Base-by-base conservation (phyloP, 2,888 invertebrate species). In the Tetragonula carbonaria region DNA sequence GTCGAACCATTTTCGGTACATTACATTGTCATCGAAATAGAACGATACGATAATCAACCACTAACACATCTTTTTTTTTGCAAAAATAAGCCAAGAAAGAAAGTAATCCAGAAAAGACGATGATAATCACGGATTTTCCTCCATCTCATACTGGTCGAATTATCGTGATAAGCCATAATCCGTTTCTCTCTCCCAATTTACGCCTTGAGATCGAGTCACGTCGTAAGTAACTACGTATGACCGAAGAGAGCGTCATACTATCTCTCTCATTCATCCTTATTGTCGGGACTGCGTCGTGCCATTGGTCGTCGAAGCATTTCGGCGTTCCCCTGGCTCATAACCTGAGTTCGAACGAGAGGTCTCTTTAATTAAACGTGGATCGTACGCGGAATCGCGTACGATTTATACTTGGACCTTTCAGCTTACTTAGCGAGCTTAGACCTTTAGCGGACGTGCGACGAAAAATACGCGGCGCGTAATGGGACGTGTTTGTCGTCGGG, bases 281-380 rank as follows among this genome's bases (percentile, higher is more conserved):
- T 86, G 89, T 51, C 65, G 33, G 33, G 71, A 21, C 84, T 65
- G 55, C 74, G 74, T 76, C 67, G 73, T 70, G 76, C 82, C 79
- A 90, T 90, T 89, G 87, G 88, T 76, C 78, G 79, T 75, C 74
- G 78, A 82, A 87, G 80, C 90, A 79, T 92, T 90, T 86, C 85
- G 74, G 63, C 74, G 81, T 79, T 80, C 78, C 74, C 85, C 74
- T 55, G 80, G 74, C 86, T 90, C 90, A 84, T 90, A 90, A 91
- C 80, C 85, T 76, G 45, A 45, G 87, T 84, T 84, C 84, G 78
- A 80, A 80, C 80, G 87, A 87, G 11, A 84, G 86, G 85, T 21
- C 63, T 65, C 50, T 89, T 92, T 92, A 92, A 92, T 92, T 92
- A 92, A 92, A 89, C 86, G 33, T 76, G n/a, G 67, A 78, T 75